These are phyloP conservation scores for Pseudococcus longispinus DNA, from an alignment of 2,888 invertebrate species.

Conservation along the genomic window DNA sequence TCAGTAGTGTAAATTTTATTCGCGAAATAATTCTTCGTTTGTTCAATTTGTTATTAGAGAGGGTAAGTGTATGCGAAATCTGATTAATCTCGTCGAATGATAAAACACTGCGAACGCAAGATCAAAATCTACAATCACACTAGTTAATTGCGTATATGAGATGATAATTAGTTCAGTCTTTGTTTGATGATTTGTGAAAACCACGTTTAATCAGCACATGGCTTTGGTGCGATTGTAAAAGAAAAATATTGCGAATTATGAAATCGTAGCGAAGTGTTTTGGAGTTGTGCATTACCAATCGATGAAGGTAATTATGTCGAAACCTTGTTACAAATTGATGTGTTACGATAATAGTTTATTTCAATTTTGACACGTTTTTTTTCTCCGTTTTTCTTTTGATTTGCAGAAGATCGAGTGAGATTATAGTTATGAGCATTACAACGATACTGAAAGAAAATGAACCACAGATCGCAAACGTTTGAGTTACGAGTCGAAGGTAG, in stretches of 20 bases:
- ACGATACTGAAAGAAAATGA: conserved; percentile 61
- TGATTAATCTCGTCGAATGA: background rate
- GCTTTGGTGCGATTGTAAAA: background rate
- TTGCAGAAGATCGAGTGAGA: background rate
- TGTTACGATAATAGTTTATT: background rate
- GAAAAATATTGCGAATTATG: background rate
- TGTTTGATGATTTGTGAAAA: conserved; percentile 7
- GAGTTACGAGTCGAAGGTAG: conserved; percentile 80
- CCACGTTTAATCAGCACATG: conserved; percentile 3
- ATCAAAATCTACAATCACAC: conserved; percentile 17
- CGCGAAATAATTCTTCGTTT: background rate
- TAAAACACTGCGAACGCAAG: conserved; percentile 23
- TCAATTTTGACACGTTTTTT: background rate
- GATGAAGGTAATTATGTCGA: conserved; percentile 35
- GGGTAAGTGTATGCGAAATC: background rate
- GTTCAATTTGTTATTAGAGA: background rate
- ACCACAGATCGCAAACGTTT: conserved; percentile 64
- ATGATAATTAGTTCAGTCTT: conserved; percentile 24
- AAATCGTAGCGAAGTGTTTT: background rate
- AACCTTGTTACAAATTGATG: background rate
- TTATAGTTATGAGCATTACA: background rate
- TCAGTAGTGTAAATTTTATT: background rate
- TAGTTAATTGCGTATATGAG: conserved; percentile 28
- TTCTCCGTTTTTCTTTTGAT: background rate
- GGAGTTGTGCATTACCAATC: background rate